These are phyloP conservation scores for Nezara viridula DNA, from an alignment of 2,888 invertebrate species.

Conservation along the genomic window DNA sequence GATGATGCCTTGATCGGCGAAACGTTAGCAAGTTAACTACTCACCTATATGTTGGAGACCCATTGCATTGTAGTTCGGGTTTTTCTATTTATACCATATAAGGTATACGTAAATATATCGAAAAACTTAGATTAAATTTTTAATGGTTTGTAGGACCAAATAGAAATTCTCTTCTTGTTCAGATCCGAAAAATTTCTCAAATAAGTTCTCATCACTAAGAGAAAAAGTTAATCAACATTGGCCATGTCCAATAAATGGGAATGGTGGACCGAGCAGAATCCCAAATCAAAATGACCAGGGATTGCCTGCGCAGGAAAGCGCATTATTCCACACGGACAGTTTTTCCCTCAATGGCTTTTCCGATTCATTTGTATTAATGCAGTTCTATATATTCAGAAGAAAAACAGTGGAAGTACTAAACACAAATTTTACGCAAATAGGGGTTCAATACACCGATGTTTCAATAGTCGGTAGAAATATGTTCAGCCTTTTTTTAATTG, in stretches of 20 bases:
- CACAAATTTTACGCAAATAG: neutral
- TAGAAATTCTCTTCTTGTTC: neutral
- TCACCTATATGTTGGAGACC: no score
- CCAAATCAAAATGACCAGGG: constrained; percentile 21
- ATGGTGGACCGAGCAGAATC: neutral
- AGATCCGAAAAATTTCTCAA: neutral
- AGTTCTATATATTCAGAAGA: constrained; percentile 3
- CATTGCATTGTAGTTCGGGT: no score
- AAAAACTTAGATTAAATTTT: no score
- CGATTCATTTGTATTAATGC: constrained; percentile 30
- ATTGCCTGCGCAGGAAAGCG: neutral
- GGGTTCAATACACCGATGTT: neutral
- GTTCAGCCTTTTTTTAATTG: no score
- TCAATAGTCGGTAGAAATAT: no score
- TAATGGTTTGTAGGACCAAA: no score
- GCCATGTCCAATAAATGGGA: neutral
- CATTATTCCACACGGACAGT: neutral
- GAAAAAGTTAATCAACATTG: constrained; percentile 13
- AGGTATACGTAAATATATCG: no score
- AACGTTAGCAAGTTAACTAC: no score
- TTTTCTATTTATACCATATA: no score
- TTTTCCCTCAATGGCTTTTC: neutral
- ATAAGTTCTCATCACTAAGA: neutral
- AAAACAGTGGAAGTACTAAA: neutral
- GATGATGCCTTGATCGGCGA: no score